Base-by-base conservation (phyloP, 1,140 invertebrate species). In the Drosophila pectinifera region DNA sequence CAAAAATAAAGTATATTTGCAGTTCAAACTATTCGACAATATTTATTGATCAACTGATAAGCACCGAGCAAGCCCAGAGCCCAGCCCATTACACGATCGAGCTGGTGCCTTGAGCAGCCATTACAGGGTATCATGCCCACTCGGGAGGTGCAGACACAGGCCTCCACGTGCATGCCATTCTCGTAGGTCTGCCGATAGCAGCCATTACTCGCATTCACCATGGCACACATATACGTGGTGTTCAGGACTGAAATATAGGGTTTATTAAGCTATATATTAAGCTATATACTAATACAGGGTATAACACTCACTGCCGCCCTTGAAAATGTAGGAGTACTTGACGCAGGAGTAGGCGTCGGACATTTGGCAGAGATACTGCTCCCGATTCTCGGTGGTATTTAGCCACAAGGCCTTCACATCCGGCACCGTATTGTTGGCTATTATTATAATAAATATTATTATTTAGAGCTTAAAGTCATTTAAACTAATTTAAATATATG, bases 141-240 rank as follows among this genome's bases (percentile, higher is more conserved):
- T 2, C 59, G 42, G 5, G 90, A 91, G 38, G 81, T 82, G 51
- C 90, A 91, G 6, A 91, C 86, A 48, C 90, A 91, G 4, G 85
- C 90, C 54, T 91, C 90, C 5, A 91, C 86, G 8, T 85, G 80
- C 70, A 85, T 83, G 11, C 90, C 90, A 14, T 77, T 76, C 5
- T 75, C 36, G 43, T 80, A 70, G n/a, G 57, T 77, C 48, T 91
- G 82, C 2, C 43, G 78, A 68, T 85, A 91, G 46, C 90, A 91
- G 4, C 90, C 90, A 26, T 80, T 88, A 11, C 51, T 77, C 10
- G 20, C 75, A 31, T 91, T 91, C 5, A 90, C 90, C 42, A 69
- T 85, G 54, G 90, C 90, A 31, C 90, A 91, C 90, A 91, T 91
- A 41, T 91, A 91, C 0, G 90, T 91, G n/a, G 89, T 91, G 22